Evolutionary conservation across 1,140 invertebrate species (phyloP).

Genomic region (Lepeophtheirus salmonis): DNA sequence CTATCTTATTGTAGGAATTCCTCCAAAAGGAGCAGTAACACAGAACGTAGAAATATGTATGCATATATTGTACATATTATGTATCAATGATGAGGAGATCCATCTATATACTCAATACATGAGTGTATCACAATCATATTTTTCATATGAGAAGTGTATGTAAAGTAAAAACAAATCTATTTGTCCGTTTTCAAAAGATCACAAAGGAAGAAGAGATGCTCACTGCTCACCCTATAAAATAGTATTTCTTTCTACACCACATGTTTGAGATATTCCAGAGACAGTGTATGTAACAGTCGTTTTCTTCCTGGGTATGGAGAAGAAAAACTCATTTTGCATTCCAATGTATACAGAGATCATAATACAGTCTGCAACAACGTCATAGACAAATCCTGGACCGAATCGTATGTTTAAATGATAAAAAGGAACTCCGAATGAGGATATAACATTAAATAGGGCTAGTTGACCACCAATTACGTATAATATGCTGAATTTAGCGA

Average conservation of each 20-base stretch:
- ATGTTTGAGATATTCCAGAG: conserved; percentile 10
- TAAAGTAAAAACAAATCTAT: no score
- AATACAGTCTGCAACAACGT: conserved; percentile 14
- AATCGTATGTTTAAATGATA: conserved; percentile 13
- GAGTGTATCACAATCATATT: no score
- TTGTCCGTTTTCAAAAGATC: no score
- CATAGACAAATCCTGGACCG: conserved; percentile 16
- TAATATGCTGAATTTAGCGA: conserved; percentile 11
- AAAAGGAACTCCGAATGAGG: conserved; percentile 13
- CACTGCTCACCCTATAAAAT: no score
- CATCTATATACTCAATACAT: no score
- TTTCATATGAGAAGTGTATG: no score
- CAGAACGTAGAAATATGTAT: no score
- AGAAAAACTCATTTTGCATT: conserved; percentile 15
- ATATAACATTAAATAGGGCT: conserved; percentile 16
- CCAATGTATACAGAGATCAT: conserved; percentile 14
- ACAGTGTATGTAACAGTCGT: conserved; percentile 14
- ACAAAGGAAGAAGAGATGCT: no score
- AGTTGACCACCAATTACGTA: conserved; percentile 12
- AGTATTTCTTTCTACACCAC: background rate
- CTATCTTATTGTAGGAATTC: no score
- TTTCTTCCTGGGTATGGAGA: conserved; percentile 16
- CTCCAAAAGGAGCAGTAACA: no score
- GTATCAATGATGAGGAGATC: no score
- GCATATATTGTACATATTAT: no score